Percentiles rank a stretch among this genome's conserved stretches.
phyloP scores from a whole-genome alignment of 2,797 vertebrate species.

The Pipistrellus kuhlii region DNA sequence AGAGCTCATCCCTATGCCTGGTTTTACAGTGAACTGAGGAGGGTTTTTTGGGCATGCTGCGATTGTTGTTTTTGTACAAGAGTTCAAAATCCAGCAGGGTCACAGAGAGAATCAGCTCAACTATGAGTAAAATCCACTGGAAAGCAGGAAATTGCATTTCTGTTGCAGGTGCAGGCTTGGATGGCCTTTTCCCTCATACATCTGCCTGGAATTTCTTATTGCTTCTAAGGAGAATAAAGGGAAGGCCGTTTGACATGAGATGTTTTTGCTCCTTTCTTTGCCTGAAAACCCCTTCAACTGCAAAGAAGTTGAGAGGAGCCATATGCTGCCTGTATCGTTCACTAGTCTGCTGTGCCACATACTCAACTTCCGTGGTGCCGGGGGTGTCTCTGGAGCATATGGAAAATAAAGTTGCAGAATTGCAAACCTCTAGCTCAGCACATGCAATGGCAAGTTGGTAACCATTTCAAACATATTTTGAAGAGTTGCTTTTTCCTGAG shows the following conservation, averaged over 20 bases:
- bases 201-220: constrained; percentile 13
- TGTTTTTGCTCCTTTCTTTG: constrained; percentile 58
- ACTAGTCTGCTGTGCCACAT: constrained; percentile 71
- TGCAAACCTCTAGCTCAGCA: constrained; percentile 84
- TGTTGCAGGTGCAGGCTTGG: constrained; percentile 32
- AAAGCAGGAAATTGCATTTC: constrained; percentile 56
- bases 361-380: constrained; percentile 72
- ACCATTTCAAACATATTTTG: constrained; percentile 78
- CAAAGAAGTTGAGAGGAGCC: constrained; percentile 72
- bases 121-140: not conserved
- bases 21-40: not conserved
- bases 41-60: not conserved
- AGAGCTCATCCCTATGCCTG: constrained; percentile 23
- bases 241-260: constrained; percentile 52
- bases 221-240: not conserved
- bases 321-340: constrained; percentile 80
- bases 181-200: not conserved
- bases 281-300: constrained; percentile 70
- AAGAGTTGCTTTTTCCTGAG: not conserved
- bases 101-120: not conserved
- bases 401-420: constrained; percentile 78
- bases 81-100: constrained; percentile 46
- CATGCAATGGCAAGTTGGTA: constrained; percentile 74
- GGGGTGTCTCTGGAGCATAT: constrained; percentile 76
- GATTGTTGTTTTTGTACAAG: constrained; percentile 29